Conservation (phyloP, 2,113 vertebrate genomes). For the Scatophagus argus region DNA sequence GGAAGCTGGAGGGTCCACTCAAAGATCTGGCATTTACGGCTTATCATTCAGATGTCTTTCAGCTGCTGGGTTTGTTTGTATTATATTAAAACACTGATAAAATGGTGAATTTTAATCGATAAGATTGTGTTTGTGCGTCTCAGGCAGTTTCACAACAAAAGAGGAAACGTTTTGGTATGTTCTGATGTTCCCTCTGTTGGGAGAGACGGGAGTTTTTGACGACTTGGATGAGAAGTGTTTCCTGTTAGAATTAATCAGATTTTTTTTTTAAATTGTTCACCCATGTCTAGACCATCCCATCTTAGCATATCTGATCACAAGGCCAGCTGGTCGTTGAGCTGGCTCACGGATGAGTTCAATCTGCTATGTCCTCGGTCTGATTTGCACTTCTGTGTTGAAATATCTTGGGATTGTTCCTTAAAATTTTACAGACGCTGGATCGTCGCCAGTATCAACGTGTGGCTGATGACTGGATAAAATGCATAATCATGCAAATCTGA, state of each 20-base stretch:
- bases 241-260: not conserved
- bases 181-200: not conserved
- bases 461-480: not conserved
- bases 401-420: not conserved
- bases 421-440: not conserved
- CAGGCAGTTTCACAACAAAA: not conserved
- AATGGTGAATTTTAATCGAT: too few relatives aligned
- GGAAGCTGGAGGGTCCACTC: not conserved
- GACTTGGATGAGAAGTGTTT: not conserved
- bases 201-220: not conserved
- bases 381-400: not conserved
- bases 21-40: not conserved
- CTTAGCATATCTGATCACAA: not conserved
- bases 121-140: not conserved
- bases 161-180: not conserved
- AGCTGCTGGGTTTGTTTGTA: not conserved
- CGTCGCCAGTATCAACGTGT: not conserved
- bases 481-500: conserved; percentile 17
- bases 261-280: not conserved
- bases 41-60: not conserved
- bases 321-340: not conserved
- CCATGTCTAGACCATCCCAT: too few relatives aligned
- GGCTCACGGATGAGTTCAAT: not conserved
- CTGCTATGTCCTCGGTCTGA: not conserved
- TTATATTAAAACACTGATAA: not conserved